Conservation (phyloP, 2,797 vertebrate genomes). For the Acestrorhynchus altus region DNA sequence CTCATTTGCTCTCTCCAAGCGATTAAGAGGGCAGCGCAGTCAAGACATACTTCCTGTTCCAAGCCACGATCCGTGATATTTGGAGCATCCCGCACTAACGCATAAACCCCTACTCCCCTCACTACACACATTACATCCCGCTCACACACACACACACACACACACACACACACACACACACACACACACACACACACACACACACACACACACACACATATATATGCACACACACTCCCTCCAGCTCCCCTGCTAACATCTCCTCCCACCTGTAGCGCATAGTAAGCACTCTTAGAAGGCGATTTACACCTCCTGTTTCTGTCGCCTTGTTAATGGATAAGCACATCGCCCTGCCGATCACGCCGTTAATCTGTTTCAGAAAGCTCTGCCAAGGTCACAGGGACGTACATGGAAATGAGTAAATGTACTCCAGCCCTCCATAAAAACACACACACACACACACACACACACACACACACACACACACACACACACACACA, state of each 20-base stretch:
- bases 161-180: slow-evolving; percentile 1
- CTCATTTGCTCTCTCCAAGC: slow-evolving; percentile 52
- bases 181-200: neutral
- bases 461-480: neutral
- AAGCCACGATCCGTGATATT: slow-evolving; percentile 37
- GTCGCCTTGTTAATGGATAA: slow-evolving; percentile 55
- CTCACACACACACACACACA: neutral
- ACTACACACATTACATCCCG: slow-evolving; percentile 27
- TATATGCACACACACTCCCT: neutral
- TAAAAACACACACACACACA: slow-evolving; percentile 37
- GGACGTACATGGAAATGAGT: slow-evolving; percentile 62
- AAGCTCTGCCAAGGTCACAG: slow-evolving; percentile 60
- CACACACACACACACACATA: slow-evolving; percentile 1
- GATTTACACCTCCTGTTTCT: slow-evolving; percentile 49
- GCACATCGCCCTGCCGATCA: slow-evolving; percentile 44
- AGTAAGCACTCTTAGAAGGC: slow-evolving; percentile 27
- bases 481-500: neutral
- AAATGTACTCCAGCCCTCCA: slow-evolving; percentile 55
- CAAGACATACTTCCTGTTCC: slow-evolving; percentile 57
- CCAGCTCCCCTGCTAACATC: slow-evolving; percentile 17
- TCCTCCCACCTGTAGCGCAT: slow-evolving; percentile 34
- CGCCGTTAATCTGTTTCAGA: slow-evolving; percentile 49
- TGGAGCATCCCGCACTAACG: slow-evolving; percentile 46
- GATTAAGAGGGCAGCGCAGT: slow-evolving; percentile 46
- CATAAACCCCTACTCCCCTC: neutral